Evolutionary conservation across 1,140 invertebrate species (phyloP).

Genomic region (Grapholita molesta): DNA sequence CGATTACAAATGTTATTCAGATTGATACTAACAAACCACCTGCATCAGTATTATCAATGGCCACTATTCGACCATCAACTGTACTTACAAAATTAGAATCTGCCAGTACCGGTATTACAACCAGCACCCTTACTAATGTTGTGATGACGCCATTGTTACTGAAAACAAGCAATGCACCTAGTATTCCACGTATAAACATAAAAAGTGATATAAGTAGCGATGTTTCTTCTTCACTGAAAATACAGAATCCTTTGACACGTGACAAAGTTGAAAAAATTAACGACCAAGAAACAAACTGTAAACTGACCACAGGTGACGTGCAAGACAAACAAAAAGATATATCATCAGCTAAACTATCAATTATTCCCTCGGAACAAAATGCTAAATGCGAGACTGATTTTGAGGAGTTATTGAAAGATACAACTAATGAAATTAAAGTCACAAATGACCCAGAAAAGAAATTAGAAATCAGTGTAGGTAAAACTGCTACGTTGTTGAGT

Average conservation of each 20-base stretch:
- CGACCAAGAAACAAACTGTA: slow-evolving; percentile 18
- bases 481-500: slow-evolving; percentile 47
- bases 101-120: slow-evolving; percentile 45
- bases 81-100: slow-evolving; percentile 54
- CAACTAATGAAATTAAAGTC: slow-evolving; percentile 74
- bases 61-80: slow-evolving; percentile 50
- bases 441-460: slow-evolving; percentile 63
- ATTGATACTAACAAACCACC: slow-evolving; percentile 55
- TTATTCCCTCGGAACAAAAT: slow-evolving; percentile 27
- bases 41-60: slow-evolving; percentile 59
- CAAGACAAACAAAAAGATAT: slow-evolving; percentile 19
- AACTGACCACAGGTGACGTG: not conserved
- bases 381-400: slow-evolving; percentile 75
- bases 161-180: slow-evolving; percentile 46
- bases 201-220: slow-evolving; percentile 35
- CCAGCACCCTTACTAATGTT: slow-evolving; percentile 51
- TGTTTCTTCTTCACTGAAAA: not conserved
- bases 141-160: slow-evolving; percentile 61
- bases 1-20: slow-evolving; percentile 57
- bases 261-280: not conserved
- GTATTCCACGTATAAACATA: slow-evolving; percentile 43
- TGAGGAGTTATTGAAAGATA: slow-evolving; percentile 75
- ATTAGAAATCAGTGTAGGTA: slow-evolving; percentile 65
- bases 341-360: not conserved
- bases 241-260: slow-evolving; percentile 10